A percentile compares a stretch with the other conserved stretches of the same genome.
These are phyloP conservation scores for Parnassius smintheus DNA, from an alignment of 2,888 invertebrate species.

Conservation along the genomic window DNA sequence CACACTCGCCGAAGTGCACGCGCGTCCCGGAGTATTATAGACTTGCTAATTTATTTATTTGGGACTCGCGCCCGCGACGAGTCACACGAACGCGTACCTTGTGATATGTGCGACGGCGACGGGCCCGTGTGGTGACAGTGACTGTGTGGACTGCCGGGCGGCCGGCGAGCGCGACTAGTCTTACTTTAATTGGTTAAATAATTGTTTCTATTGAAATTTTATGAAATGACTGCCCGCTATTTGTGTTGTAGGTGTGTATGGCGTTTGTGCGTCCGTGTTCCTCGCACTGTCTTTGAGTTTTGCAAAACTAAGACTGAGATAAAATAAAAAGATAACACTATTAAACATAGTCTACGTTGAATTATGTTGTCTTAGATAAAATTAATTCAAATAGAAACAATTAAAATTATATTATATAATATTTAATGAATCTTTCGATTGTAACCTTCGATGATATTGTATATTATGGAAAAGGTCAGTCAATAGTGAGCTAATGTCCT, in stretches of 20 bases:
- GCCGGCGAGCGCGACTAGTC: slow-evolving; percentile 50
- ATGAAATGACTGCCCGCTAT: slow-evolving; percentile 52
- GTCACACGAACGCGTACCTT: slow-evolving; percentile 38
- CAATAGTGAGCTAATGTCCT: slow-evolving; percentile 65
- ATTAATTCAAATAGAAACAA: slow-evolving; percentile 78
- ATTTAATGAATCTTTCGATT: slow-evolving; percentile 75
- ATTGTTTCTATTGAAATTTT: slow-evolving; percentile 57
- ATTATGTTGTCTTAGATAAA: slow-evolving; percentile 78
- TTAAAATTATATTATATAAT: slow-evolving; percentile 72
- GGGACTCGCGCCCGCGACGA: slow-evolving; percentile 49
- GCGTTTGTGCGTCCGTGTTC: slow-evolving; percentile 58
- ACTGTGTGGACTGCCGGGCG: slow-evolving; percentile 30
- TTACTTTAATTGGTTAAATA: slow-evolving; percentile 55
- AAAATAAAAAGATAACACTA: slow-evolving; percentile 75
- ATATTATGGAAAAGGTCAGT: slow-evolving; percentile 65
- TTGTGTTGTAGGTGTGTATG: slow-evolving; percentile 49
- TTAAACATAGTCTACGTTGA: slow-evolving; percentile 68
- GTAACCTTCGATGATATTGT: slow-evolving; percentile 65
- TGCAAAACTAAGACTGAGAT: slow-evolving; percentile 80
- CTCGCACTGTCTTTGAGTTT: slow-evolving; percentile 73
- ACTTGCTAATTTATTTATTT: slow-evolving; percentile 77
- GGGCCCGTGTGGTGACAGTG: slow-evolving; percentile 42
- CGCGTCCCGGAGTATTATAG: slow-evolving; percentile 73
- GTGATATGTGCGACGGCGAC: slow-evolving; percentile 51
- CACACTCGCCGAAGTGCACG: slow-evolving; percentile 59